Evolutionary conservation across 1,140 invertebrate species (phyloP).

Genomic region (Oppia nitens): DNA sequence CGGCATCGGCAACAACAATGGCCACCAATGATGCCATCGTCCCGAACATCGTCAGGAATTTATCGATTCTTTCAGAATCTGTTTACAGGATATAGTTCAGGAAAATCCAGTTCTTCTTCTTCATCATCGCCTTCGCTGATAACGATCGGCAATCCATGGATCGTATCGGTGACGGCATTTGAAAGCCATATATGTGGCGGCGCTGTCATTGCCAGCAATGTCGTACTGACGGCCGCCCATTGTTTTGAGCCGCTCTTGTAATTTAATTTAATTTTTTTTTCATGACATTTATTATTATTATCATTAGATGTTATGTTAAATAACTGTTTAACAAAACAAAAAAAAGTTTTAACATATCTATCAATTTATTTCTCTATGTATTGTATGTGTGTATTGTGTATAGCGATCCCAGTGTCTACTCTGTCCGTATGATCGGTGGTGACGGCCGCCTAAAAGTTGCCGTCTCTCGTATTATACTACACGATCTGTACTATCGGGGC

Average conservation of each 20-base stretch:
- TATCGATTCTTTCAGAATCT: too few relatives aligned
- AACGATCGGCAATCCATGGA: slow-evolving; percentile 4
- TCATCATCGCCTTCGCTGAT: too few relatives aligned
- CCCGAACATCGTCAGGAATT: too few relatives aligned
- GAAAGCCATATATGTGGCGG: slow-evolving; percentile 1
- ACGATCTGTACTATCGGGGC: neutral
- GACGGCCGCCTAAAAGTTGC: neutral
- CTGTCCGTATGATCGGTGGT: slow-evolving; percentile 1
- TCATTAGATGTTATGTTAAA: neutral
- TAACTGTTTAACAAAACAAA: too few relatives aligned
- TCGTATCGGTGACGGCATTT: neutral
- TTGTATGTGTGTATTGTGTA: too few relatives aligned
- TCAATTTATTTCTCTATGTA: too few relatives aligned
- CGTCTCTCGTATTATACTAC: neutral
- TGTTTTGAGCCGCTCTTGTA: neutral
- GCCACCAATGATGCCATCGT: too few relatives aligned
- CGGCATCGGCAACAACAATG: too few relatives aligned
- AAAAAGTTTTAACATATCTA: too few relatives aligned
- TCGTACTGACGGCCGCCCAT: slow-evolving; percentile 2
- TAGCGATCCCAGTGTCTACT: slow-evolving; percentile 7
- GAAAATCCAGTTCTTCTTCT: too few relatives aligned
- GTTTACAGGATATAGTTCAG: too few relatives aligned
- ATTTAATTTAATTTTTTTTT: neutral
- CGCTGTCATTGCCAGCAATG: neutral
- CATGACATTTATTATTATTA: too few relatives aligned